These are phyloP conservation scores for Graphium colonna DNA, from an alignment of 2,888 invertebrate genomes.

Conservation along the genomic window DNA sequence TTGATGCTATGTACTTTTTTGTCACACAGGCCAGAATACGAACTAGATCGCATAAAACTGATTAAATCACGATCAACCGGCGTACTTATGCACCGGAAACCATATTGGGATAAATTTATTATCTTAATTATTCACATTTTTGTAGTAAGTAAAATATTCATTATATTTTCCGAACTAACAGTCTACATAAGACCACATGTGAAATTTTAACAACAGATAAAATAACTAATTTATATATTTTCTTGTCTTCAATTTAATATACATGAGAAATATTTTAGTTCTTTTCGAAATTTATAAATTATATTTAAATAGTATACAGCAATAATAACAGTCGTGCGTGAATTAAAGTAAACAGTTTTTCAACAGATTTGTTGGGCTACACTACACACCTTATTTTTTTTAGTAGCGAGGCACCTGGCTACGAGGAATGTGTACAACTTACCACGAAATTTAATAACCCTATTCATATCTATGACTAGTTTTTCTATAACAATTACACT, in stretches of 20 bases:
- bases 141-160: slow-evolving; percentile 5
- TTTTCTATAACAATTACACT: neutral
- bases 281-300: no score
- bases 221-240: no score
- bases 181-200: no score
- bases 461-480: neutral
- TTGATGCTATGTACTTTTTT: neutral
- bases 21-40: neutral
- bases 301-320: neutral
- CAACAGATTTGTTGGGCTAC: slow-evolving; percentile 5
- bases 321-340: neutral
- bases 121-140: neutral
- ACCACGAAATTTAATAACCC: neutral
- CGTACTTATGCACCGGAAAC: neutral
- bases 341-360: neutral
- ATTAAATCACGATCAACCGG: neutral
- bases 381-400: neutral
- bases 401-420: neutral
- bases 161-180: no score
- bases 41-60: neutral
- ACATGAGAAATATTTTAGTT: no score
- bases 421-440: neutral
- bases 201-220: no score
- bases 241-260: no score
- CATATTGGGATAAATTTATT: neutral